These are phyloP conservation scores for Drosophila mayri DNA, from an alignment of 1,140 invertebrate genomes.

Conservation along the genomic window DNA sequence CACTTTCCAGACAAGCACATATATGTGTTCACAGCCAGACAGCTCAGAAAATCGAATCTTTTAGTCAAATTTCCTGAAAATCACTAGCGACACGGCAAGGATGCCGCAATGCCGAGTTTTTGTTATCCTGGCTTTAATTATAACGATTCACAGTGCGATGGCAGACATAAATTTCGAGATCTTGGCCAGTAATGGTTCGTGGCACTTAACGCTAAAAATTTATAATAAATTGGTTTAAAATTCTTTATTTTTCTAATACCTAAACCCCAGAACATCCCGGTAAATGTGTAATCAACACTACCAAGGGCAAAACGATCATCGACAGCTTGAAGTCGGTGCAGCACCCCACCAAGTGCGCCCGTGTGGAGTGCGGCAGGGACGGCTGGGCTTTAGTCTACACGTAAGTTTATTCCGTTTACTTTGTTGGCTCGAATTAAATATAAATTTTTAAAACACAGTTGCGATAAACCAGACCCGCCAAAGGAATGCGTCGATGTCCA, in stretches of 20 bases:
- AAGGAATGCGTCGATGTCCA: conserved; percentile 7
- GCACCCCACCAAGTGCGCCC: conserved; percentile 47
- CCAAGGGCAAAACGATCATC: conserved; percentile 1
- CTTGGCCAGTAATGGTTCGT: conserved; percentile 25
- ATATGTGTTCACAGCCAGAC: conserved; percentile 12
- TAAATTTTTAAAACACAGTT: conserved; percentile 23
- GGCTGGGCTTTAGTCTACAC: conserved; percentile 58
- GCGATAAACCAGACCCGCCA: not conserved
- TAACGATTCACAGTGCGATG: conserved; percentile 6
- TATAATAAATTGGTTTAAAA: not conserved
- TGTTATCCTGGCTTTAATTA: conserved; percentile 21
- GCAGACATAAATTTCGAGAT: conserved; percentile 36
- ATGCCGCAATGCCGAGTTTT: conserved; percentile 34
- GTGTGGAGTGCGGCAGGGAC: conserved; percentile 46
- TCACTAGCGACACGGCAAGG: conserved; percentile 13
- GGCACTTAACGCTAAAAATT: not conserved
- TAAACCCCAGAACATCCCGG: conserved; percentile 32
- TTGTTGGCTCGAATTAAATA: not conserved
- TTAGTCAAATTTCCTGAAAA: conserved; percentile 61
- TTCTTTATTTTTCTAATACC: not conserved
- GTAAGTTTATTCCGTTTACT: not conserved
- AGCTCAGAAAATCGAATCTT: conserved; percentile 64
- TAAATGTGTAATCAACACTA: conserved; percentile 31
- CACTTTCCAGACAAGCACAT: conserved; percentile 26
- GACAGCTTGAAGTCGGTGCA: not conserved